Base-by-base conservation (phyloP, 2,888 invertebrate genomes). In the Protonemura montana region DNA sequence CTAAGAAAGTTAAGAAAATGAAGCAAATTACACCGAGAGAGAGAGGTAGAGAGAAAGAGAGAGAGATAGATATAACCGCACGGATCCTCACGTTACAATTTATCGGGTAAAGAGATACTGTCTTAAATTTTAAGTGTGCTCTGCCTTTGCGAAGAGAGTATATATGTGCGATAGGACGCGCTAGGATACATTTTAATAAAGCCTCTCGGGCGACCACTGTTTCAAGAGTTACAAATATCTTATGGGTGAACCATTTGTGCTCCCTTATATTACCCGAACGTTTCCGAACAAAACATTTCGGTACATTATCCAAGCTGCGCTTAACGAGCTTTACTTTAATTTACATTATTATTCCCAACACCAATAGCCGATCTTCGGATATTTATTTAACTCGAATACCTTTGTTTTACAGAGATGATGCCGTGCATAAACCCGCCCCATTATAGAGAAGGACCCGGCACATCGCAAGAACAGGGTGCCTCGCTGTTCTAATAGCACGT, bases 1-100 rank as follows among this genome's bases (percentile, higher is more conserved):
- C 59, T 59, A 59, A 59, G 59, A 59, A 59, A 59, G 59, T 59
- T 59, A 59, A 59, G 59, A 59, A 59, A 59, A 59, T 59, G 59
- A 59, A 59, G 59, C 59, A 59, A 59, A 59, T 59, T 59, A 59
- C 59, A 21, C 21, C 2, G 59, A 21, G 59, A 59, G 59, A 59
- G 59, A 1, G 59, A 3, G 59, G n/a, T n/a, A 35, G 35, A 35
- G 35, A 35, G 35, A 35, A 10, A 35, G 35, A 3, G 35, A 35
- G 35, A 35, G 59, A 21, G 59, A 59, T 10, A 59, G 59, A 21
- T 10, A 7, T 10, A 59, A 59, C n/a, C n/a, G n/a, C n/a, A 10
- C 59, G 59, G 59, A 13, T 59, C 59, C 21, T 59, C 59, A 59
- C 13, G 59, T 59, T 59, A 59, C 59, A 59, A 59, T 59, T 59